phyloP scores from a whole-genome alignment of 1,140 invertebrate genomes.

The Drosophila subpulchrella region DNA sequence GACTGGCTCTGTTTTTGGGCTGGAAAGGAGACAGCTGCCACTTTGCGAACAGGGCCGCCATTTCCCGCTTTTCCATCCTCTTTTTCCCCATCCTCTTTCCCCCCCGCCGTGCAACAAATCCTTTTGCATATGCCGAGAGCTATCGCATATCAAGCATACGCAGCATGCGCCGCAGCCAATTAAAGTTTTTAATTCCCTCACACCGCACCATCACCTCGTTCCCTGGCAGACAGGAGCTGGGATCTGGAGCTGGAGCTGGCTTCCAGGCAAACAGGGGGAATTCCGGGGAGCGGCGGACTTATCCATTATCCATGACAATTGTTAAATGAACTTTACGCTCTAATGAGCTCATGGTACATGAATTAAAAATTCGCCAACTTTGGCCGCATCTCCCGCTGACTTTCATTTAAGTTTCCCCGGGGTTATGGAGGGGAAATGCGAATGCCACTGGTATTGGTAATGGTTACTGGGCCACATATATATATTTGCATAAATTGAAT shows the following conservation, averaged over 20 bases:
- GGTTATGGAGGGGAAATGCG: not conserved
- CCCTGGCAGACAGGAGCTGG: conserved; percentile 20
- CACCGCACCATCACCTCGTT: conserved; percentile 10
- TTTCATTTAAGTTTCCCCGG: conserved; percentile 32
- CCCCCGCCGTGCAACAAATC: conserved; percentile 44
- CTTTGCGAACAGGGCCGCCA: conserved; percentile 17
- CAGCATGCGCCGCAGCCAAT: conserved; percentile 77
- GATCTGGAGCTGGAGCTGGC: too few species aligned
- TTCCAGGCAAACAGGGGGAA: conserved; percentile 8
- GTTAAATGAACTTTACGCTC: conserved; percentile 81
- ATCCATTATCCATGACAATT: conserved; percentile 77
- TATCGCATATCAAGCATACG: conserved; percentile 74
- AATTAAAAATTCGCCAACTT: conserved; percentile 52
- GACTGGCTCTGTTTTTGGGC: conserved; percentile 25
- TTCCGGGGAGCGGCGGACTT: conserved; percentile 26
- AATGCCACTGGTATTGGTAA: not conserved
- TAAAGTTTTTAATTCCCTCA: conserved; percentile 77
- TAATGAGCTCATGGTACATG: conserved; percentile 73
- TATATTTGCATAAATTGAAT: conserved; percentile 54
- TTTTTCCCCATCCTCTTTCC: not conserved
- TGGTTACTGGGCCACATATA: conserved; percentile 19
- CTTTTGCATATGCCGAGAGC: conserved; percentile 70
- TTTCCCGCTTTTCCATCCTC: not conserved
- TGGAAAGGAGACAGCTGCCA: conserved; percentile 40
- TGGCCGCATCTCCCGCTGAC: conserved; percentile 41